Conservation (phyloP, 2,888 invertebrate species). For the Caenorhabditis macrosperma region DNA sequence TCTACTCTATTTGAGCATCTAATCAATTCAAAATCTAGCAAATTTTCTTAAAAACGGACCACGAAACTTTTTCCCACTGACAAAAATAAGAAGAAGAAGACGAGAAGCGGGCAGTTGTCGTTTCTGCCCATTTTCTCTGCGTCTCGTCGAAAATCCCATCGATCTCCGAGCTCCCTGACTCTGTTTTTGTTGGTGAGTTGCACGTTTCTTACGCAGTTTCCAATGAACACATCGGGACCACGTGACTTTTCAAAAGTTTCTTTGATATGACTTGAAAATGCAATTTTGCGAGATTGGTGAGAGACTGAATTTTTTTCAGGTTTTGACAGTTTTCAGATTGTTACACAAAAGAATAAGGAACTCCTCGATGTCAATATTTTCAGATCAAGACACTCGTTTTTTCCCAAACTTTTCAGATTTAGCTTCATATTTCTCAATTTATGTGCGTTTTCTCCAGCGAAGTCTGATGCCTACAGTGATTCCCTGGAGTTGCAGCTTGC, state of each 20-base stretch:
- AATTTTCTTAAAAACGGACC: background rate
- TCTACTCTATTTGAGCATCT: too few relatives aligned
- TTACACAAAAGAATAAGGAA: background rate
- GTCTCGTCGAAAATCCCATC: slow-evolving; percentile 20
- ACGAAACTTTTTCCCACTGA: background rate
- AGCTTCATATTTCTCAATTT: too few relatives aligned
- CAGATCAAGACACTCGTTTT: background rate
- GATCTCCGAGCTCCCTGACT: background rate
- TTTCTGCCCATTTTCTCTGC: slow-evolving; percentile 12
- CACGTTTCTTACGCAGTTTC: slow-evolving; percentile 22
- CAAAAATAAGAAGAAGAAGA: slow-evolving; percentile 14
- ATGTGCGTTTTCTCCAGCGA: too few relatives aligned
- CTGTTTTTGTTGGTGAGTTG: slow-evolving; percentile 7
- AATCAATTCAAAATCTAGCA: background rate
- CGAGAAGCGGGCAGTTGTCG: slow-evolving; percentile 17
- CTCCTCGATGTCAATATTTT: background rate
- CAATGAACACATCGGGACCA: background rate
- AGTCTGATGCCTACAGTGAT: too few relatives aligned
- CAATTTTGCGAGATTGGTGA: too few relatives aligned
- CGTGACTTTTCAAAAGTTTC: background rate
- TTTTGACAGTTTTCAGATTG: background rate
- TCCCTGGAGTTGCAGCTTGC: too few relatives aligned
- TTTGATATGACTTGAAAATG: too few relatives aligned
- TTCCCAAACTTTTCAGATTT: too few relatives aligned
- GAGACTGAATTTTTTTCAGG: background rate